Conservation (phyloP, 1,140 invertebrate species). For the Cydia amplana region DNA sequence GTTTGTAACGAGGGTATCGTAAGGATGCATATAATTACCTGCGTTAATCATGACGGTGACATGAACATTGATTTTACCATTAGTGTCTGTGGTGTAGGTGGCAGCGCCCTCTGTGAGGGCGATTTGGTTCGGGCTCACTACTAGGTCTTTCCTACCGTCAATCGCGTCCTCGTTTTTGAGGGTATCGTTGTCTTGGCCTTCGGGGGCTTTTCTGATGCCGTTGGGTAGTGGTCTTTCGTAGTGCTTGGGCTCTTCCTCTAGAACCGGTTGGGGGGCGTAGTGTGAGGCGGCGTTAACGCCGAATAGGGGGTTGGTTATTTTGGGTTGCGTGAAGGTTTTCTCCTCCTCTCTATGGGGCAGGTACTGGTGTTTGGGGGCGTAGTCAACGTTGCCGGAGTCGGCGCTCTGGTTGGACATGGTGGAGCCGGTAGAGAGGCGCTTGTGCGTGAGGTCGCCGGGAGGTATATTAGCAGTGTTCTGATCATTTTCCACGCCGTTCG, state of each 20-base stretch:
- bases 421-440: conserved; percentile 69
- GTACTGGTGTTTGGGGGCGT: conserved; percentile 68
- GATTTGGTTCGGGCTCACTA: conserved; percentile 66
- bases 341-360: conserved; percentile 56
- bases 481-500: conserved; percentile 79
- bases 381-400: conserved; percentile 67
- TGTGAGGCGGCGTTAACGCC: conserved; percentile 76
- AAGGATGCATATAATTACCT: conserved; percentile 81
- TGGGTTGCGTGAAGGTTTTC: conserved; percentile 52
- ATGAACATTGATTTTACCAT: conserved; percentile 94
- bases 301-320: conserved; percentile 73
- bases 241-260: conserved; percentile 50
- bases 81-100: conserved; percentile 86
- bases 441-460: conserved; percentile 70
- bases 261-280: conserved; percentile 64
- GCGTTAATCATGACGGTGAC: conserved; percentile 88
- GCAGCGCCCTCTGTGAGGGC: conserved; percentile 74
- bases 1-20: conserved; percentile 56
- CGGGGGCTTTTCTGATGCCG: conserved; percentile 83
- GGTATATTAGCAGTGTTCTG: conserved; percentile 75
- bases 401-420: conserved; percentile 72
- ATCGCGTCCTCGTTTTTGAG: conserved; percentile 81
- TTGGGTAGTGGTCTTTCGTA: conserved; percentile 65
- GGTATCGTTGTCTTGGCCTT: conserved; percentile 88
- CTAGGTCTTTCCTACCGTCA: conserved; percentile 78